Percentiles rank a stretch among this genome's conserved stretches.
Conservation (phyloP, 1,140 invertebrate genomes). For the Drosophila willistoni region DNA sequence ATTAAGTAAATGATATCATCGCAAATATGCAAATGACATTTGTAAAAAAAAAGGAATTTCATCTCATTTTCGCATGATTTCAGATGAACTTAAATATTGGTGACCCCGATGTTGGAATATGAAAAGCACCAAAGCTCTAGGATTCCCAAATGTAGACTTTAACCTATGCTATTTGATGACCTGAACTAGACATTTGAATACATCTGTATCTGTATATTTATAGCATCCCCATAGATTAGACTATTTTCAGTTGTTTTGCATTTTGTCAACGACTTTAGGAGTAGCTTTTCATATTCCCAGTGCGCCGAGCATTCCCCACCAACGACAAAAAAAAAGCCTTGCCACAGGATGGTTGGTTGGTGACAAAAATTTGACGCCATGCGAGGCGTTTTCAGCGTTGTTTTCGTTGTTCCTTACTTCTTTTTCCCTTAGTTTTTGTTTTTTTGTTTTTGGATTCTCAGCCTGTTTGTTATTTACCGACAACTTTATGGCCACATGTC, state of each 20-base stretch:
- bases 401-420: slow-evolving; percentile 6
- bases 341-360: background rate
- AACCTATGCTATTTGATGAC: background rate
- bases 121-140: no score
- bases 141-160: background rate
- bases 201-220: background rate
- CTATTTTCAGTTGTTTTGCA: background rate
- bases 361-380: slow-evolving; percentile 26
- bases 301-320: no score
- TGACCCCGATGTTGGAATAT: no score
- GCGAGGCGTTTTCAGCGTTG: slow-evolving; percentile 17
- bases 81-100: background rate
- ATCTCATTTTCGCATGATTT: no score
- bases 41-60: no score
- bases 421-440: slow-evolving; percentile 6
- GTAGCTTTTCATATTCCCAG: slow-evolving; percentile 8
- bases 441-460: slow-evolving; percentile 9
- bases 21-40: no score
- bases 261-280: slow-evolving; percentile 4
- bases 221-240: background rate
- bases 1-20: slow-evolving; percentile 1
- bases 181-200: no score
- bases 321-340: background rate
- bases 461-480: slow-evolving; percentile 79
- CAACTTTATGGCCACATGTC: slow-evolving; percentile 78